Conservation (phyloP, 2,113 vertebrate species). For the Ceyx margarethae region DNA sequence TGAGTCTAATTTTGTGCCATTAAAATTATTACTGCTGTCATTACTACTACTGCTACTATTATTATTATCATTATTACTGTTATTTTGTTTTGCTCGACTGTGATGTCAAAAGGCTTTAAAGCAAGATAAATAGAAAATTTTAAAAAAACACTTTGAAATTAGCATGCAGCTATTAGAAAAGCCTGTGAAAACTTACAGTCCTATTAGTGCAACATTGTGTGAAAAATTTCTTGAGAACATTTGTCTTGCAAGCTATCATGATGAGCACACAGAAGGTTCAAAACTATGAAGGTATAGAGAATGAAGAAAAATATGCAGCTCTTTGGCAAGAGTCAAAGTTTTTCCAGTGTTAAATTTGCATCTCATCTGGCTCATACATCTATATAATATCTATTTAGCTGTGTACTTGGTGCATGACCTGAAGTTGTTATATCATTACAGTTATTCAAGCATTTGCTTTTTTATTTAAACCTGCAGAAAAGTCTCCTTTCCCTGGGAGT, state of each 20-base stretch:
- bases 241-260: neutral
- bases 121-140: neutral
- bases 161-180: conserved; percentile 23
- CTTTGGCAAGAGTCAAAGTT: neutral
- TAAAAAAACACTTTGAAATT: conserved; percentile 13
- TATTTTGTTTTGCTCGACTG: neutral
- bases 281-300: neutral
- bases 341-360: neutral
- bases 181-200: neutral
- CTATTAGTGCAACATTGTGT: neutral
- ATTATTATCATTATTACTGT: neutral
- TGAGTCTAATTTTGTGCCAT: neutral
- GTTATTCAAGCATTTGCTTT: neutral
- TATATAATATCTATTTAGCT: neutral
- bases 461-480: conserved; percentile 3
- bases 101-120: neutral
- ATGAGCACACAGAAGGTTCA: neutral
- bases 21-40: neutral
- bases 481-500: neutral
- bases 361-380: neutral
- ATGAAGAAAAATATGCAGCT: neutral
- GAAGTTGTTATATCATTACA: neutral
- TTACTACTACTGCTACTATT: neutral
- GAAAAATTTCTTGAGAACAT: neutral
- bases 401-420: neutral